phyloP scores from a whole-genome alignment of 2,888 invertebrate species.

The Alentia gelatinosa region DNA sequence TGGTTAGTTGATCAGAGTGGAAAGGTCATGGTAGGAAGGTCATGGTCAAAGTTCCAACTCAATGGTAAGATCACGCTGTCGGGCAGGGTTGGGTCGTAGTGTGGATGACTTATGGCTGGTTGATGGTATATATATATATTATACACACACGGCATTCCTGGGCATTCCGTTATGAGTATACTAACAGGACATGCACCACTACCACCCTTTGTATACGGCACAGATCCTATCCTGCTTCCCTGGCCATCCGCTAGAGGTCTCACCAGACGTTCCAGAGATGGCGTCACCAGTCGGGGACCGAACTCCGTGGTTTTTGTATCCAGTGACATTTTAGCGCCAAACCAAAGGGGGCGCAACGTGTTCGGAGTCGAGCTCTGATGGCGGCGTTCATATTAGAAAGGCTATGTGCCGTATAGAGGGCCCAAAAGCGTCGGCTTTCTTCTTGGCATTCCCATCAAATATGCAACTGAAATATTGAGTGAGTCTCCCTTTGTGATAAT shows the following conservation, averaged over 20 bases:
- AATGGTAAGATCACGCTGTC: not conserved
- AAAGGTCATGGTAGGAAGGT: not conserved
- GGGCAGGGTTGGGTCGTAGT: not conserved
- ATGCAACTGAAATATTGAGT: not conserved
- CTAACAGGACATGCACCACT: not conserved
- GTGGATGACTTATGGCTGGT: not conserved
- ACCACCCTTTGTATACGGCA: no score
- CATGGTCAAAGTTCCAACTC: not conserved
- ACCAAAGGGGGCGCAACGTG: no score
- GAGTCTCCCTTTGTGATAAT: not conserved
- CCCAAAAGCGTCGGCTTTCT: not conserved
- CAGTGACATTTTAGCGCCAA: no score
- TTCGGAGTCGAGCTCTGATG: no score
- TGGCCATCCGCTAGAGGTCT: no score
- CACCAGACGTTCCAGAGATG: no score
- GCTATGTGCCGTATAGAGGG: no score
- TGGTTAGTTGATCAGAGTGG: slow-evolving; percentile 5
- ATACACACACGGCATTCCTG: not conserved
- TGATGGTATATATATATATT: not conserved
- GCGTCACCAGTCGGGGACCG: no score
- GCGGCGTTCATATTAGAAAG: no score
- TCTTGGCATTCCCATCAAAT: not conserved
- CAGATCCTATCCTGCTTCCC: no score
- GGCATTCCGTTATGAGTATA: not conserved
- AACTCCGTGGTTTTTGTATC: no score